These are phyloP conservation scores for Ammodytes marinus DNA, from an alignment of 2,113 vertebrate species.

Conservation along the genomic window DNA sequence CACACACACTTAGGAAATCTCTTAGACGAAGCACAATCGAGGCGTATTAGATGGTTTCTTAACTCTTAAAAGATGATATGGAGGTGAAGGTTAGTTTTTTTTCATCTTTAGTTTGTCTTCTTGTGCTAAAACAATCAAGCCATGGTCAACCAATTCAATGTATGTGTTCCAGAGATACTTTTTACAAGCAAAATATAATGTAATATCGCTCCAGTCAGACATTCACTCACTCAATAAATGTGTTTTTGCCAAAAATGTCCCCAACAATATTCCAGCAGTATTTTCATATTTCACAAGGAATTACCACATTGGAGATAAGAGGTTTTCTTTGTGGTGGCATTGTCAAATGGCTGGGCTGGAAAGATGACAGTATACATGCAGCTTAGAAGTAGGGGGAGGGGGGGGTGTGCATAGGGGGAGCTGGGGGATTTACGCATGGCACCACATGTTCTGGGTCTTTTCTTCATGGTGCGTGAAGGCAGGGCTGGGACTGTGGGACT, in stretches of 20 bases:
- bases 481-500: constrained; percentile 68
- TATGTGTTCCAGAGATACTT: background rate
- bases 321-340: constrained; percentile 42
- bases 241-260: constrained; percentile 20
- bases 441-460: constrained; percentile 72
- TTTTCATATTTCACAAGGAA: constrained; percentile 31
- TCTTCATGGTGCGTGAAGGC: constrained; percentile 75
- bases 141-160: background rate
- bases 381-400: constrained; percentile 48
- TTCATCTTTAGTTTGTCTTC: background rate
- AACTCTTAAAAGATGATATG: background rate
- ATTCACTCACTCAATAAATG: background rate
- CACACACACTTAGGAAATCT: background rate
- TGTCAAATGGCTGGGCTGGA: constrained; percentile 51
- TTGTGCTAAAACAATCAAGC: background rate
- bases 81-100: background rate
- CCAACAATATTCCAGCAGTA: constrained; percentile 24
- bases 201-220: background rate
- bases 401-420: constrained; percentile 40
- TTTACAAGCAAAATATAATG: background rate
- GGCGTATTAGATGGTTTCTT: background rate
- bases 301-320: constrained; percentile 29
- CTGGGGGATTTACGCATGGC: constrained; percentile 73
- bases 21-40: background rate
- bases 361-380: constrained; percentile 53